Evolutionary conservation across 2,797 vertebrate species (phyloP).

Genomic region (Malacoctenus gilli): DNA sequence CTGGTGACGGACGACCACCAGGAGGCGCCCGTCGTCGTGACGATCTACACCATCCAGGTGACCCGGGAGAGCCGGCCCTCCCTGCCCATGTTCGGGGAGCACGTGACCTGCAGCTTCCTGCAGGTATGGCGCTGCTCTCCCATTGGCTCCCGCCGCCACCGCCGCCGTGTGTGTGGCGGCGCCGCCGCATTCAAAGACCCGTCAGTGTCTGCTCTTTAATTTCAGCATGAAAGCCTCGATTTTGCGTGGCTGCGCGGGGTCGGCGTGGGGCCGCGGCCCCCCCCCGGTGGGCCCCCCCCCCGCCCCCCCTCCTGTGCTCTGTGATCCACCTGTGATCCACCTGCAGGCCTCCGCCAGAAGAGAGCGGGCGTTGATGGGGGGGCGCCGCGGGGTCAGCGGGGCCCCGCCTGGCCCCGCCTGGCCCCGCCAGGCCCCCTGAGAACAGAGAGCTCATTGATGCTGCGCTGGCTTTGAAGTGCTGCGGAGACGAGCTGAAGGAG

Average conservation of each 20-base stretch:
- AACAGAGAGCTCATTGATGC: slow-evolving; percentile 45
- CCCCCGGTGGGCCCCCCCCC: no score
- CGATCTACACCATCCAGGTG: slow-evolving; percentile 88
- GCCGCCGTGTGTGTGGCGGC: no score
- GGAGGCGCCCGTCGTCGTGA: slow-evolving; percentile 72
- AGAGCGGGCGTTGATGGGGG: background rate
- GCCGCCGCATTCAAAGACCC: no score
- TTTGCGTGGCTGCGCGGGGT: no score
- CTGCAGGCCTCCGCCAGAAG: slow-evolving; percentile 2
- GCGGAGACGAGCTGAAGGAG: slow-evolving; percentile 8
- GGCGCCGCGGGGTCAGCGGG: background rate
- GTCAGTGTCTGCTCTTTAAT: no score
- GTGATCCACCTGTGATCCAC: slow-evolving; percentile 7
- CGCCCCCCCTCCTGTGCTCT: no score
- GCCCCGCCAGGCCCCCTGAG: background rate
- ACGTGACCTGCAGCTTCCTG: slow-evolving; percentile 89
- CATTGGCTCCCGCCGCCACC: no score
- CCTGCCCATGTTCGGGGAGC: slow-evolving; percentile 91
- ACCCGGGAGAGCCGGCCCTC: slow-evolving; percentile 90
- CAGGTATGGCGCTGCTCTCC: slow-evolving; percentile 81
- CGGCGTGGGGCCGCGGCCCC: no score
- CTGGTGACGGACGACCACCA: slow-evolving; percentile 81
- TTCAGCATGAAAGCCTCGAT: no score
- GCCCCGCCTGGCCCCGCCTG: background rate
- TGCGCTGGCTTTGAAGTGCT: slow-evolving; percentile 36